phyloP scores from a whole-genome alignment of 2,888 invertebrate species.

The Amitus sp. region DNA sequence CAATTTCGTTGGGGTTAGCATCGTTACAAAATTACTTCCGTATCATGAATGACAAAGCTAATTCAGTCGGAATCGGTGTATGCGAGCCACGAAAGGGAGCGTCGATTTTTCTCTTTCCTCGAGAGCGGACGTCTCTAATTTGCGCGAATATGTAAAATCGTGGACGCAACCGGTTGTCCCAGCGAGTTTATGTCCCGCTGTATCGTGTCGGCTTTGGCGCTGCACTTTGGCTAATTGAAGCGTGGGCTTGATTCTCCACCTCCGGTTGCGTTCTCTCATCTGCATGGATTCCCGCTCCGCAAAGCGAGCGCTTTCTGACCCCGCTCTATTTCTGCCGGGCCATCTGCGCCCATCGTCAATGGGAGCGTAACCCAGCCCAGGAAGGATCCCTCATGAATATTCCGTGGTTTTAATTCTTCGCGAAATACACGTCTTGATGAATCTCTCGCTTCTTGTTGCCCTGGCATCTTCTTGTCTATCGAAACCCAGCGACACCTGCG shows the following conservation, averaged over 20 bases:
- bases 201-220: slow-evolving; percentile 37
- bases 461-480: slow-evolving; percentile 18
- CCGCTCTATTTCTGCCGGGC: slow-evolving; percentile 37
- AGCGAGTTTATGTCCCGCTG: slow-evolving; percentile 31
- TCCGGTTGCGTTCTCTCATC: slow-evolving; percentile 54
- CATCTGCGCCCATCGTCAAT: slow-evolving; percentile 50
- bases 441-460: slow-evolving; percentile 29
- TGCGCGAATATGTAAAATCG: slow-evolving; percentile 6
- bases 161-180: slow-evolving; percentile 36
- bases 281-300: slow-evolving; percentile 60
- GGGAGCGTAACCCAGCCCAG: slow-evolving; percentile 51
- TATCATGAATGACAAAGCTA: too few relatives aligned
- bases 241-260: slow-evolving; percentile 46
- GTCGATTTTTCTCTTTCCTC: background rate
- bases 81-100: background rate
- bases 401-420: slow-evolving; percentile 57
- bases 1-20: too few relatives aligned
- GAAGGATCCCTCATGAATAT: slow-evolving; percentile 59
- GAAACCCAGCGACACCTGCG: slow-evolving; percentile 14
- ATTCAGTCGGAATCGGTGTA: too few relatives aligned
- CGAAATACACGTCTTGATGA: slow-evolving; percentile 51
- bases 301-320: slow-evolving; percentile 54
- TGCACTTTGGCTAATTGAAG: slow-evolving; percentile 61
- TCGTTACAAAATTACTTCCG: too few relatives aligned
- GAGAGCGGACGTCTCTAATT: background rate